Base-by-base conservation (phyloP, 2,113 vertebrate genomes). In the Gallinago undulata region DNA sequence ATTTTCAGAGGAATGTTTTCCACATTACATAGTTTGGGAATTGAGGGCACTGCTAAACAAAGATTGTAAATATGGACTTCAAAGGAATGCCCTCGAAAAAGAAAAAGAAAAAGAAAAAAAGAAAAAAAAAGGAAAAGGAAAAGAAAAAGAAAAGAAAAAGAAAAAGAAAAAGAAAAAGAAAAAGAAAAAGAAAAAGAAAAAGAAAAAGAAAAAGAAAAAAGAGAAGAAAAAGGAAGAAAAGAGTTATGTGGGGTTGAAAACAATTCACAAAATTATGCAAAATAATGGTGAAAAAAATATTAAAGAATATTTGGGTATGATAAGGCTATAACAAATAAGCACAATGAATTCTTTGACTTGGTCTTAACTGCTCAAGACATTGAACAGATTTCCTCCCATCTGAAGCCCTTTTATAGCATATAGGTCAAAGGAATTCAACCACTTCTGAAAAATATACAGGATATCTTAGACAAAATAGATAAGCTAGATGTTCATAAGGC, bases 131-230 rank as follows among this genome's bases (percentile, higher is more conserved):
- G 17, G 19, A 24, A 0, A 17, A 6, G 19, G 9, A 48, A 45
- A 5, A 2, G 5, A 21, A 21, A 17, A 47, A 19, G 0, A 17
- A 2, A 6, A 13, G 19, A 24, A 0, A 17, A 8, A 16, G 9
- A 48, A 45, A 5, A 2, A 5, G 17, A 10, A 19, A 7, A 31
- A 27, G 24, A 13, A 51, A 51, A 27, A 53, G 14, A 11, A 48
- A 45, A 5, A 2, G 10, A 6, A 21, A 47, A 21, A 0, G 14
- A 9, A 31, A 23, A 43, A 60, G 25, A 55, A 19, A 8, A 23
- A 7, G 35, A 45, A 5, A 2, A 6, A 13, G 19, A 24, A 0
- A 17, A 8, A 16, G 9, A 48, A 45, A 5, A 2, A 5, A 21
- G 21, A 19, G 8, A 31, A 27, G 24, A 13, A 51, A 51, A 27